Conservation (phyloP, 2,888 invertebrate genomes). For the Cerastis rubricosa region DNA sequence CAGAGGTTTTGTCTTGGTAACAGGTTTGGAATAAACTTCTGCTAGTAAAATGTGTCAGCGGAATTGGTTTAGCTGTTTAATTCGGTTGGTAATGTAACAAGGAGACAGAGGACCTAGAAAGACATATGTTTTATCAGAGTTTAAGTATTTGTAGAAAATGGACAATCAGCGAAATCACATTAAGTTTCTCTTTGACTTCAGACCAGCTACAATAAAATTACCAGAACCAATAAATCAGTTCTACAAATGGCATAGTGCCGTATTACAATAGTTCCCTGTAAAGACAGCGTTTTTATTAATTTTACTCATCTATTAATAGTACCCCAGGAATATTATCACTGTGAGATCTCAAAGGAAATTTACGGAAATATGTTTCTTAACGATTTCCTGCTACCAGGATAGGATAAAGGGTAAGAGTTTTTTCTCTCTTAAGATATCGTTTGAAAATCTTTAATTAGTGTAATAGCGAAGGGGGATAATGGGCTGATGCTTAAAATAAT, state of each 20-base stretch:
- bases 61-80: not conserved
- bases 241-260: not conserved
- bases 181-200: not conserved
- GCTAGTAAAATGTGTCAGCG: no score
- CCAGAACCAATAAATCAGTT: constrained; percentile 6
- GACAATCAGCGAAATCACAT: not conserved
- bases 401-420: constrained; percentile 47
- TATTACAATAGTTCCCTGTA: constrained; percentile 32
- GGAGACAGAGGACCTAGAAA: not conserved
- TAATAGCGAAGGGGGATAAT: constrained; percentile 30
- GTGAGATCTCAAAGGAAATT: constrained; percentile 57
- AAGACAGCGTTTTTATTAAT: constrained; percentile 38
- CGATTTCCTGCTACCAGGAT: constrained; percentile 62
- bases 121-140: not conserved
- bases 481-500: constrained; percentile 5
- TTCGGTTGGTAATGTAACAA: not conserved
- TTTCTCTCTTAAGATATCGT: constrained; percentile 52
- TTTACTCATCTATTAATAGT: constrained; percentile 48
- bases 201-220: not conserved
- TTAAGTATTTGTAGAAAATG: not conserved
- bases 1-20: not conserved
- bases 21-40: not conserved
- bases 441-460: constrained; percentile 53
- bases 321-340: constrained; percentile 28
- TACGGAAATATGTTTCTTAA: constrained; percentile 66